phyloP scores from a whole-genome alignment of 2,113 vertebrate species.

The Stercorarius parasiticus region DNA sequence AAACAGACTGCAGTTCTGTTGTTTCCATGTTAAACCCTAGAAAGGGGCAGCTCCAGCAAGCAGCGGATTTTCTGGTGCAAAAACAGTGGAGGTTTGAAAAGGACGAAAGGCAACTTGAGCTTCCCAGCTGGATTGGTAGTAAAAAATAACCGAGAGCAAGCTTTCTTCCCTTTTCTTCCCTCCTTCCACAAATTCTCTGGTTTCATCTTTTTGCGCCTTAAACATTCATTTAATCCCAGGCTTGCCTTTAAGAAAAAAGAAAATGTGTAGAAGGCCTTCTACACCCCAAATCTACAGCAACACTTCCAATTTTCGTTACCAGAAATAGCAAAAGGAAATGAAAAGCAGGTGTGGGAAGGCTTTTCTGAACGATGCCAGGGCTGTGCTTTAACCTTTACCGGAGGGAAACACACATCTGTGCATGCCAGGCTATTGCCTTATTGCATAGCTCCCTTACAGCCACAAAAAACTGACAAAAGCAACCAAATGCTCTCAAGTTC shows the following conservation, averaged over 20 bases:
- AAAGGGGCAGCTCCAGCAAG: slow-evolving; percentile 19
- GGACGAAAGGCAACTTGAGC: not conserved
- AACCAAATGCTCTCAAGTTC: slow-evolving; percentile 44
- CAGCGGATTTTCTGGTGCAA: slow-evolving; percentile 9
- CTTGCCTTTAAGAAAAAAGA: slow-evolving; percentile 61
- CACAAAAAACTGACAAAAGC: slow-evolving; percentile 59
- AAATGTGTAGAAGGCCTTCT: slow-evolving; percentile 63
- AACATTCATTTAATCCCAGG: slow-evolving; percentile 62
- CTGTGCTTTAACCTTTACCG: slow-evolving; percentile 65
- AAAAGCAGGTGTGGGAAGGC: slow-evolving; percentile 77
- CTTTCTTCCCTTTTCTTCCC: not conserved
- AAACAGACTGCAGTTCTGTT: slow-evolving; percentile 51
- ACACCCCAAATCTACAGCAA: slow-evolving; percentile 62
- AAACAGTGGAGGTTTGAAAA: not conserved
- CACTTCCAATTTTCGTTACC: slow-evolving; percentile 74
- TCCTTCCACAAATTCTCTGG: slow-evolving; percentile 53
- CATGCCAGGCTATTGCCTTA: slow-evolving; percentile 43
- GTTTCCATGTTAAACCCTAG: slow-evolving; percentile 26
- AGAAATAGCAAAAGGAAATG: slow-evolving; percentile 80
- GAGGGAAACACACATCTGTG: slow-evolving; percentile 40
- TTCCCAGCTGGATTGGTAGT: not conserved
- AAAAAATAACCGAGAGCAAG: not conserved
- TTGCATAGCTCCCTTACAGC: not conserved
- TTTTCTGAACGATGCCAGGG: slow-evolving; percentile 72
- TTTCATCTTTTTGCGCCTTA: slow-evolving; percentile 53